Evolutionary conservation across 2,888 invertebrate species (phyloP).

Genomic region (Nomada goodeniana): DNA sequence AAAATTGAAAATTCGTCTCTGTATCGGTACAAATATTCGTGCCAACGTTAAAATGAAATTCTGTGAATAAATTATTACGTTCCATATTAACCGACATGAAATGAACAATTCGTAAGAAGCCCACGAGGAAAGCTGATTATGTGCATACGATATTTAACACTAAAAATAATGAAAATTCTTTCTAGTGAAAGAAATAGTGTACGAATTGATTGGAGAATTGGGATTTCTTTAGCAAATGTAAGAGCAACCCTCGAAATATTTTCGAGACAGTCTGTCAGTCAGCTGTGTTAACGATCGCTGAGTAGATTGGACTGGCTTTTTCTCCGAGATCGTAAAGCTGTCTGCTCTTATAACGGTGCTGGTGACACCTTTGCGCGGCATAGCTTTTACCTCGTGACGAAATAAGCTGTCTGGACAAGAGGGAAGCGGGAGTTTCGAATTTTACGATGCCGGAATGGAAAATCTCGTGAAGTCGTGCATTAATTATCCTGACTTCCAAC

Average conservation of each 20-base stretch:
- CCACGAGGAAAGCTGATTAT: no score
- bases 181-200: no score
- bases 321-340: conserved; percentile 60
- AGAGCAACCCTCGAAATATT: conserved; percentile 7
- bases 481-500: conserved; percentile 15
- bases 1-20: background rate
- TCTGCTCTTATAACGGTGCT: conserved; percentile 49
- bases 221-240: background rate
- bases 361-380: conserved; percentile 52
- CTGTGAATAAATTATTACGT: no score
- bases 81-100: no score
- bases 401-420: conserved; percentile 38
- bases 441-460: conserved; percentile 42
- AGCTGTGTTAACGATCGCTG: conserved; percentile 52
- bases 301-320: conserved; percentile 52
- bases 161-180: no score
- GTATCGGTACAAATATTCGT: no score
- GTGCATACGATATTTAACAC: no score
- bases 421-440: conserved; percentile 29
- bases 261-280: conserved; percentile 12
- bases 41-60: no score
- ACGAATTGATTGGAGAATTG: background rate
- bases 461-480: conserved; percentile 12
- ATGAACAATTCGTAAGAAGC: no score
- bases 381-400: conserved; percentile 48